phyloP scores from a whole-genome alignment of 2,888 invertebrate genomes.

The Desoria tigrina region DNA sequence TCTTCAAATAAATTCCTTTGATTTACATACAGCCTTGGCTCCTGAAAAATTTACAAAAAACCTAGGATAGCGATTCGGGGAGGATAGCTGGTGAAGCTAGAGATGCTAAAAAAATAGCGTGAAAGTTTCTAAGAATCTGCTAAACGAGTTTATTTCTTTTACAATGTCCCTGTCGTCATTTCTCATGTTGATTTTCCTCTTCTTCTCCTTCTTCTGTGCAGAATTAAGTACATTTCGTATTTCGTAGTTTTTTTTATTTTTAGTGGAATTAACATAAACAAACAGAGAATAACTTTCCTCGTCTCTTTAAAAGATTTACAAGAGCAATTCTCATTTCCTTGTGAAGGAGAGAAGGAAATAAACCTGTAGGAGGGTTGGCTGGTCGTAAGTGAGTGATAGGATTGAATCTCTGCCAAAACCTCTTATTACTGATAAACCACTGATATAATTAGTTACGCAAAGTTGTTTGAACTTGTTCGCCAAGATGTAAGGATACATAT shows the following conservation, averaged over 20 bases:
- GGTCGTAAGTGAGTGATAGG: constrained; percentile 23
- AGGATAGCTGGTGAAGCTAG: not conserved
- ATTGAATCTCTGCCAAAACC: constrained; percentile 21
- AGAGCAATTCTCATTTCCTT: constrained; percentile 21
- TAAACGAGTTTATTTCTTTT: constrained; percentile 33
- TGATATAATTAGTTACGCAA: constrained; percentile 27
- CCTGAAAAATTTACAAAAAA: constrained; percentile 6
- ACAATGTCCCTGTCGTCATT: constrained; percentile 22
- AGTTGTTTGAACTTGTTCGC: constrained; percentile 22
- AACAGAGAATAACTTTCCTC: constrained; percentile 15
- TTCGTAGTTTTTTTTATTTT: constrained; percentile 9
- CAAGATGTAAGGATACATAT: not conserved
- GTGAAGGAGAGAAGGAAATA: not conserved
- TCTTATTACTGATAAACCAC: constrained; percentile 24
- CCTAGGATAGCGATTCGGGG: constrained; percentile 1
- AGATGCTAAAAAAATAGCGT: constrained; percentile 14
- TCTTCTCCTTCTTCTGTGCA: constrained; percentile 3
- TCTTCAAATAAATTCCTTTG: not conserved
- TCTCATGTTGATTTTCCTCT: constrained; percentile 31
- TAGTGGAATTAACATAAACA: constrained; percentile 30
- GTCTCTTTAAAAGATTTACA: constrained; percentile 11
- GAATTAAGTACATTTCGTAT: constrained; percentile 5
- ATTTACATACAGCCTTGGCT: constrained; percentile 2
- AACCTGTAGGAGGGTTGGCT: constrained; percentile 9
- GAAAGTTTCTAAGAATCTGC: constrained; percentile 20